A percentile compares a stretch with the other conserved stretches of the same genome.
phyloP scores from a whole-genome alignment of 2,888 invertebrate genomes.

The Litoditis marina region DNA sequence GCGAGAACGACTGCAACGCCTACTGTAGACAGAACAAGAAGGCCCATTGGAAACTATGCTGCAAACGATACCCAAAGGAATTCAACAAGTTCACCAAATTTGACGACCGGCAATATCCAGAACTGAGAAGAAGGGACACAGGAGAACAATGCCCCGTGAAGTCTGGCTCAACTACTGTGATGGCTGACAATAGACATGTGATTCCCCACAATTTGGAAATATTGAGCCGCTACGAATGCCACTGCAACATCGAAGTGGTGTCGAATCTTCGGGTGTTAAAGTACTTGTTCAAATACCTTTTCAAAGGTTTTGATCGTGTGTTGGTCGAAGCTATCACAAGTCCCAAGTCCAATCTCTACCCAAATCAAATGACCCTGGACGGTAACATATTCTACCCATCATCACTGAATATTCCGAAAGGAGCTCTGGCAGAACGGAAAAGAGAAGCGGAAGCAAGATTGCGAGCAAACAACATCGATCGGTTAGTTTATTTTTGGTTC shows the following conservation, averaged over 20 bases:
- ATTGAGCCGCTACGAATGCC: conserved; percentile 1
- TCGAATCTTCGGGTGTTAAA: conserved; percentile 6
- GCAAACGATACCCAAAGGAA: conserved; percentile 8
- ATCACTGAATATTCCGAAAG: background rate
- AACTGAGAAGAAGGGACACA: background rate
- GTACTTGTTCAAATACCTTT: conserved; percentile 21
- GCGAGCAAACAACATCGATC: too few species aligned
- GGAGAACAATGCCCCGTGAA: too few species aligned
- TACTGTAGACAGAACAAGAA: conserved; percentile 5
- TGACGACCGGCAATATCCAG: background rate
- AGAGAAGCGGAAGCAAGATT: too few species aligned
- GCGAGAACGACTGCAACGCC: background rate
- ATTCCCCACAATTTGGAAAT: conserved; percentile 7
- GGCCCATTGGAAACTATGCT: conserved; percentile 7
- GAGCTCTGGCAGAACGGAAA: too few species aligned
- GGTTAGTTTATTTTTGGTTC: too few species aligned
- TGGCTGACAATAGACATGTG: conserved; percentile 5
- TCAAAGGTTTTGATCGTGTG: conserved; percentile 15
- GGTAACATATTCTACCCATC: background rate
- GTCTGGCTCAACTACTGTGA: too few species aligned
- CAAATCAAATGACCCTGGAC: background rate
- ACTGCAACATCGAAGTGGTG: conserved; percentile 14
- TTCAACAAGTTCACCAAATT: background rate
- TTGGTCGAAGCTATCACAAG: conserved; percentile 8
- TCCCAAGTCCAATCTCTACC: too few species aligned